Percentiles rank a stretch among this genome's conserved stretches.
Evolutionary conservation across 2,113 vertebrate genomes (phyloP).

Genomic region (Genyomyrus donnyi): DNA sequence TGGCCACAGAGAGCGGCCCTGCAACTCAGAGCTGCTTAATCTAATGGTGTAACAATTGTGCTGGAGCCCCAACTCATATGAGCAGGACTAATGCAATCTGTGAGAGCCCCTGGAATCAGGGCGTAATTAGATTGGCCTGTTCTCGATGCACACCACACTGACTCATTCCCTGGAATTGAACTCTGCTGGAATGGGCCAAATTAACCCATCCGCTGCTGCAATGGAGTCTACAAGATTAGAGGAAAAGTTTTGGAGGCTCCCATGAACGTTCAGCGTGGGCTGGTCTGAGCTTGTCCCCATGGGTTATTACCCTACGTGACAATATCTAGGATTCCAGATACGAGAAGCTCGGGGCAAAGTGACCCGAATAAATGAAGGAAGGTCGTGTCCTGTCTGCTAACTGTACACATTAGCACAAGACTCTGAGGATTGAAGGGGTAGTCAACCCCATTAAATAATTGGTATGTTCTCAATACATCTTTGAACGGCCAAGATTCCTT

Average conservation of each 20-base stretch:
- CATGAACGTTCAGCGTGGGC: not conserved
- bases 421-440: constrained; percentile 18
- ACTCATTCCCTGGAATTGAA: constrained; percentile 34
- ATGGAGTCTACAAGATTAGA: not conserved
- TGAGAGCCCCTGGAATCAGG: constrained; percentile 36
- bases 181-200: constrained; percentile 27
- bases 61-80: constrained; percentile 23
- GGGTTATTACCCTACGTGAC: not conserved
- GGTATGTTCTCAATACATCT: constrained; percentile 23
- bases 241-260: not conserved
- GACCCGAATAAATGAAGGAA: not conserved
- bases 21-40: constrained; percentile 32
- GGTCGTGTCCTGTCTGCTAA: constrained; percentile 27
- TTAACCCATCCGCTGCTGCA: constrained; percentile 24
- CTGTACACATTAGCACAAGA: constrained; percentile 23
- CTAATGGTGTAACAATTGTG: constrained; percentile 31
- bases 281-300: not conserved
- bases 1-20: constrained; percentile 22
- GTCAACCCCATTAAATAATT: constrained; percentile 32
- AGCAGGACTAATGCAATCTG: constrained; percentile 40
- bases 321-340: not conserved
- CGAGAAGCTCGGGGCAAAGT: constrained; percentile 4
- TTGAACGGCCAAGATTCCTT: constrained; percentile 30
- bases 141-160: constrained; percentile 33
- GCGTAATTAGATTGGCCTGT: constrained; percentile 39